These are phyloP conservation scores for Hirundichthys speculiger DNA, from an alignment of 2,113 vertebrate species.

Conservation along the genomic window DNA sequence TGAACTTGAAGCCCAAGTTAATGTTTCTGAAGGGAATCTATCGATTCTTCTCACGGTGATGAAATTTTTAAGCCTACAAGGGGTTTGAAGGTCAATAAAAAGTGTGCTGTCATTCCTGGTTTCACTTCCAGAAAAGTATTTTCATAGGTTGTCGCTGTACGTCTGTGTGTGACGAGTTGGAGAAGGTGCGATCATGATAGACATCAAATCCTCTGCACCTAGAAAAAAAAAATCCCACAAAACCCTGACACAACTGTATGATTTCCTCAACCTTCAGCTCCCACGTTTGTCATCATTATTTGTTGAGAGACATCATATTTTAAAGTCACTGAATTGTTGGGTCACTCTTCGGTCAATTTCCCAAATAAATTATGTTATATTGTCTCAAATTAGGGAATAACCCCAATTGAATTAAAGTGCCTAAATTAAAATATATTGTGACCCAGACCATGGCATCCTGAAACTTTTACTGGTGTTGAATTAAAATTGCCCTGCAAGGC, in stretches of 20 bases:
- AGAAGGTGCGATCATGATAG: neutral
- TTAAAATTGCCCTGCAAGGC: conserved; percentile 23
- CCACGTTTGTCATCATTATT: conserved; percentile 39
- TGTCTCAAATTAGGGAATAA: conserved; percentile 37
- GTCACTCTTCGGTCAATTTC: conserved; percentile 30
- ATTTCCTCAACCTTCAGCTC: conserved; percentile 6
- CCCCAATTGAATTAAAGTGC: conserved; percentile 46
- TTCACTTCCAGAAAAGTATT: neutral
- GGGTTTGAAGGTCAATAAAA: neutral
- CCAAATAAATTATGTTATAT: conserved; percentile 29
- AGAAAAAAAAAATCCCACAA: neutral
- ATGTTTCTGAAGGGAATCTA: neutral
- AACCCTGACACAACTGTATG: neutral
- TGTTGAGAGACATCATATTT: conserved; percentile 25
- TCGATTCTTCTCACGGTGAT: neutral
- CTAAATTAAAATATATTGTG: conserved; percentile 37
- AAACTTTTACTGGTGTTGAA: conserved; percentile 29
- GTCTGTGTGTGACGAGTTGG: neutral
- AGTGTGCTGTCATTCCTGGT: neutral
- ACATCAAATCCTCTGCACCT: conserved; percentile 2
- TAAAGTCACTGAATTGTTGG: conserved; percentile 26
- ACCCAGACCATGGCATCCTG: conserved; percentile 24
- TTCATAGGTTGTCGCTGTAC: neutral
- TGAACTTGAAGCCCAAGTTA: neutral
- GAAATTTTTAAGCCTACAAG: conserved; percentile 4